Evolutionary conservation across 2,113 vertebrate genomes (phyloP).

Genomic region (Burhinus oedicnemus): DNA sequence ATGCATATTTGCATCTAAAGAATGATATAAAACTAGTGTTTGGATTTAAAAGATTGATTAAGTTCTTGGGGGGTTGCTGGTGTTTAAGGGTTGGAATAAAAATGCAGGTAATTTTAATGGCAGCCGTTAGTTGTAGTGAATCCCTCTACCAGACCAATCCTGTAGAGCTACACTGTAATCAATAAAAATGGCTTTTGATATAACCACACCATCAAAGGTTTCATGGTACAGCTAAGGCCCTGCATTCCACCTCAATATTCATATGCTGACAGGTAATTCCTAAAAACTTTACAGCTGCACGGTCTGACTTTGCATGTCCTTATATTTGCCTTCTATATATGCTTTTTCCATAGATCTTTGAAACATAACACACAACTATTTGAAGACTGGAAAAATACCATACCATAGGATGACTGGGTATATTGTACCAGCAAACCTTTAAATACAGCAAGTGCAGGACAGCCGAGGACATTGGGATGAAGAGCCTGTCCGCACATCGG

Average conservation of each 20-base stretch:
- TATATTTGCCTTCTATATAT: not conserved
- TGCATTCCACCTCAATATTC: not conserved
- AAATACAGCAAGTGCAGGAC: rapidly evolving
- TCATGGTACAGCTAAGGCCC: not conserved
- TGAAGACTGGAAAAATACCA: not conserved
- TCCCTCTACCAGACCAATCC: not conserved
- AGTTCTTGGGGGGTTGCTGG: not conserved
- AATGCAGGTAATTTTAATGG: not conserved
- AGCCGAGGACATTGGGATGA: not conserved
- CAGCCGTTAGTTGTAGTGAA: not conserved
- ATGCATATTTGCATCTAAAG: not conserved
- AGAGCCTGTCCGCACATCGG: rapidly evolving
- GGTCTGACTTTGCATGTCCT: not conserved
- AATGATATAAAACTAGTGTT: not conserved
- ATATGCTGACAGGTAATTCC: not conserved
- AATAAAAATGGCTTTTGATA: not conserved
- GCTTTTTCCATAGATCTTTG: not conserved
- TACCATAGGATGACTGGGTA: no score
- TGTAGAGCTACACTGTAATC: not conserved
- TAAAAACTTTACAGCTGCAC: not conserved
- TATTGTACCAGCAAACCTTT: not conserved
- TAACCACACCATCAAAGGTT: not conserved
- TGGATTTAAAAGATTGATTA: not conserved
- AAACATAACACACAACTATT: not conserved
- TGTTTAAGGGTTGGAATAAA: not conserved